Conservation (phyloP, 2,888 invertebrate species). For the Drosophila buzzatii region DNA sequence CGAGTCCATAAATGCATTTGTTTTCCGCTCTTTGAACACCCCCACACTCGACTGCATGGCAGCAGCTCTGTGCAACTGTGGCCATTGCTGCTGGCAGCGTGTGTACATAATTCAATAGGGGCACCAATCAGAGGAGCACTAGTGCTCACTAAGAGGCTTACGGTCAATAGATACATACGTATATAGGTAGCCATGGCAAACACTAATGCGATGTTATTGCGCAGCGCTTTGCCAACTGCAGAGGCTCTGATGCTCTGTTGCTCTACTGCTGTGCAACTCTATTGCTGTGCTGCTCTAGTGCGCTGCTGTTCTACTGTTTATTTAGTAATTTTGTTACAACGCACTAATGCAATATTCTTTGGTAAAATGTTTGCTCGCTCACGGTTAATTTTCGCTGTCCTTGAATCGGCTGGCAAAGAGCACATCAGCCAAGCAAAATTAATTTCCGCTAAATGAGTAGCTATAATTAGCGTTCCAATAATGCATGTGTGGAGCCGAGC, state of each 20-base stretch:
- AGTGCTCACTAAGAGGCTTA: slow-evolving; percentile 3
- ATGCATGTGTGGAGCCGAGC: neutral
- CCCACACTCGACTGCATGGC: neutral
- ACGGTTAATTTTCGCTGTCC: neutral
- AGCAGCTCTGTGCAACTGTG: neutral
- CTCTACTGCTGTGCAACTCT: neutral
- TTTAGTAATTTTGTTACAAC: slow-evolving; percentile 7
- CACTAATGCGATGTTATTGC: slow-evolving; percentile 4
- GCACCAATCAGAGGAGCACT: slow-evolving; percentile 9
- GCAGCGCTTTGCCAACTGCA: neutral
- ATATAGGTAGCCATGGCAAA: slow-evolving; percentile 11
- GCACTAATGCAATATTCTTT: slow-evolving; percentile 5
- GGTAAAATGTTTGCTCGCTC: neutral
- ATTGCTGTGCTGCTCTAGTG: neutral
- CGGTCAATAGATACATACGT: slow-evolving; percentile 2
- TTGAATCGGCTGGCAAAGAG: neutral
- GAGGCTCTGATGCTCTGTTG: neutral
- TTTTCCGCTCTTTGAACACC: neutral
- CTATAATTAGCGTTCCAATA: neutral
- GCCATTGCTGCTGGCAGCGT: neutral
- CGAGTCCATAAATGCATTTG: slow-evolving; percentile 10
- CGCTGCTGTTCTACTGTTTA: neutral
- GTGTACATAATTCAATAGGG: slow-evolving; percentile 13
- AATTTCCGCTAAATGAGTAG: neutral
- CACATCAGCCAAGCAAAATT: neutral